phyloP scores from a whole-genome alignment of 2,113 vertebrate genomes.

The Crotalus viridis region DNA sequence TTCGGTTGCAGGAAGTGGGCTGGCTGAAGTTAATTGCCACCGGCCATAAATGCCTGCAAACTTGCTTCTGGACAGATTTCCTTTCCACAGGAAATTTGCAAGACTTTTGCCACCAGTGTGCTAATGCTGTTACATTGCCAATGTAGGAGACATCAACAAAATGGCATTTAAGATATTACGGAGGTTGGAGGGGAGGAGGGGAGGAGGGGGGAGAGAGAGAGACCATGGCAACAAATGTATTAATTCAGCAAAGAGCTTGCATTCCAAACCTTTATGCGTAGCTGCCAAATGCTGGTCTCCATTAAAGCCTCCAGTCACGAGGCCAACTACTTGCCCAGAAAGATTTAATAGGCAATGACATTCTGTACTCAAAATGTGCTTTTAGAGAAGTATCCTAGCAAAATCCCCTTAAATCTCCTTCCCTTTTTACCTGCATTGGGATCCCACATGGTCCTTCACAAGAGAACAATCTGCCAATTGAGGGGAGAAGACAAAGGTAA shows the following conservation, averaged over 20 bases:
- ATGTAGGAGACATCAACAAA: neutral
- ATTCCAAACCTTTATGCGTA: neutral
- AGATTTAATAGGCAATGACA: neutral
- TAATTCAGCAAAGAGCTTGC: neutral
- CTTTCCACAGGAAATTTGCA: neutral
- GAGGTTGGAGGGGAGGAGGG: fast-evolving
- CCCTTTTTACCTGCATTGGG: constrained; percentile 70
- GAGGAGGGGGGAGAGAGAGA: neutral
- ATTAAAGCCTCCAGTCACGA: neutral
- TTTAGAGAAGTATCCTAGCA: neutral
- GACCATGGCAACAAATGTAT: neutral
- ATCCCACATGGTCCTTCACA: constrained; percentile 58
- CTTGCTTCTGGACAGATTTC: neutral
- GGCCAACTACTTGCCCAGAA: neutral
- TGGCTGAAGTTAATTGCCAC: neutral
- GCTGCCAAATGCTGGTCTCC: neutral
- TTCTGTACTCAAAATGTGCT: neutral
- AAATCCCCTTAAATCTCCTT: neutral
- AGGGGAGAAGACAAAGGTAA: neutral
- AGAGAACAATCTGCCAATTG: neutral
- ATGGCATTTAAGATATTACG: neutral
- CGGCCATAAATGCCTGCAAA: neutral
- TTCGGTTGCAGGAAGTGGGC: neutral
- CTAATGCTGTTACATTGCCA: neutral
- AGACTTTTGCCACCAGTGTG: neutral